Evolutionary conservation across 2,888 invertebrate species (phyloP), one percentile per base, ranked within the genome.

Genomic region (Cryptophagus acutangulus): DNA sequence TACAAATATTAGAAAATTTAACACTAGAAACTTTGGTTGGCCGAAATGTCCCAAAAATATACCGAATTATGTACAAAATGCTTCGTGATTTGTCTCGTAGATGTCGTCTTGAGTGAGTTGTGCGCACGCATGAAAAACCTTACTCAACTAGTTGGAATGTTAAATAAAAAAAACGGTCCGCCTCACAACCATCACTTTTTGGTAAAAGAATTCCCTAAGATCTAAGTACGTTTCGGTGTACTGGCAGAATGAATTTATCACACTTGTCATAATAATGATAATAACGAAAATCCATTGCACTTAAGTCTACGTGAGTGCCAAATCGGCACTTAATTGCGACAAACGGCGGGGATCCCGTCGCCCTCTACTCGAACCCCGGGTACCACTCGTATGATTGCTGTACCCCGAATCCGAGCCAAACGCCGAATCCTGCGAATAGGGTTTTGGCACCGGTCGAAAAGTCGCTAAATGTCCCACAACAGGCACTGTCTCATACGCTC

Each of bases 371-470:
- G 69, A 69, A 9, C 65, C 63, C 26, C 67, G 53, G n/a, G 65
- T 66, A 1, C 82, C 82, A 47, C 81, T 81, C 2, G 84, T 84
- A 59, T 84, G 82, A 67, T 88, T 87, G 66, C 87, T 88, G 69
- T 88, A 88, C 6, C 88, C 87, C 31, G 87, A 87, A 69, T 88
- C 88, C 5, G 87, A 87, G 17, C 87, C 87, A 52, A 87, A 83
- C 2, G 86, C 86, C 3, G 85, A 86, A 58, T 84, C 84, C 51
- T 81, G 79, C 46, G 80, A 79, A 38, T 81, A 81, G 26, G 79
- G 78, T 57, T 79, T 79, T 2, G 77, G 77, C 24, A 74, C 77
- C 62, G 74, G 75, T 72, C 77, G 76, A 61, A 74, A 81, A 33
- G 75, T 77, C 34, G 77, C 77, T 37, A 79, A 59, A 46, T 81